phyloP scores from a whole-genome alignment of 37 sponge, comb jelly and placozoan genomes.

The Agelas oroides region DNA sequence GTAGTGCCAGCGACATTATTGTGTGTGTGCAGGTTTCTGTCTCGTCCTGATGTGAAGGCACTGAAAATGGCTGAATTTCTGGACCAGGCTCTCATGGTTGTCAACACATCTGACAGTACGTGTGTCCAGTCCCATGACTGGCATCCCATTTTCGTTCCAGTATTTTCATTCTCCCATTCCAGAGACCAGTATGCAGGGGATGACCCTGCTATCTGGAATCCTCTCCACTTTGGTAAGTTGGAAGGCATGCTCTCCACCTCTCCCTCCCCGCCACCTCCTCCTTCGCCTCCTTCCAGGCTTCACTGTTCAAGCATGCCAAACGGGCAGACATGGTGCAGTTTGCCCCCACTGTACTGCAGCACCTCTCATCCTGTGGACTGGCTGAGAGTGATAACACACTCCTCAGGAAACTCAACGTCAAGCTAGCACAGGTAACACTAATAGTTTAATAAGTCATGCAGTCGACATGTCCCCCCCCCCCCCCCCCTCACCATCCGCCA shows the following conservation, averaged over 20 bases:
- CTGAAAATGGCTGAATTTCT: conserved; percentile 70
- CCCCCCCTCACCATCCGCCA: neutral
- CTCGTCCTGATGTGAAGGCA: conserved; percentile 81
- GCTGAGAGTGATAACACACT: conserved; percentile 64
- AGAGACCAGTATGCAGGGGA: conserved; percentile 9
- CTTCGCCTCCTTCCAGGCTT: conserved; percentile 1
- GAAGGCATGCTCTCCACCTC: neutral
- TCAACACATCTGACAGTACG: conserved; percentile 57
- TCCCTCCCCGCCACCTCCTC: neutral
- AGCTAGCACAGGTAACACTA: conserved; percentile 85
- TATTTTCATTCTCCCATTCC: conserved; percentile 35
- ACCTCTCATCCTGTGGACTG: conserved; percentile 24
- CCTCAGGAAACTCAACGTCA: conserved; percentile 88
- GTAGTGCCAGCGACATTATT: neutral
- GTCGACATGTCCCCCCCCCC: no score
- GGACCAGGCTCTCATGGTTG: conserved; percentile 60
- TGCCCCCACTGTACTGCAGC: conserved; percentile 60
- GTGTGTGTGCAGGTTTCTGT: conserved; percentile 63
- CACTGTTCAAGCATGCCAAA: conserved; percentile 77
- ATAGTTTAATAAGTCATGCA: no score
- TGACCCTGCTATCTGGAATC: conserved; percentile 54
- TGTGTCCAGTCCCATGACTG: neutral
- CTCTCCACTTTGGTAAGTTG: conserved; percentile 45
- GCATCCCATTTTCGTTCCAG: conserved; percentile 38
- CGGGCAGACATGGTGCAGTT: conserved; percentile 72